Base-by-base conservation (phyloP, 2,888 invertebrate species). In the Andrena bicolor region DNA sequence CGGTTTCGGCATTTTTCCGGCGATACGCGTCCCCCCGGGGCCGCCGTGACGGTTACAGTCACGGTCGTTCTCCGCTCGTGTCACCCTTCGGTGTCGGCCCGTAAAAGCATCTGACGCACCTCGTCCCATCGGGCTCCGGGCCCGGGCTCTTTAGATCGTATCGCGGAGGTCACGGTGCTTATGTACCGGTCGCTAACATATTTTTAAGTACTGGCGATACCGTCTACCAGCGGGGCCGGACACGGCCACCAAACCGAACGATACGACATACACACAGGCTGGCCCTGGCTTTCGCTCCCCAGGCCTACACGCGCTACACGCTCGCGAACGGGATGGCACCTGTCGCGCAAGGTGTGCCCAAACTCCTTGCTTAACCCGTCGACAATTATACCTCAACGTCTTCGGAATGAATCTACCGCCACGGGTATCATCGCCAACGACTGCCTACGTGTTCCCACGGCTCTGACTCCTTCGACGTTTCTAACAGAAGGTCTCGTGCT, bases 111-210 rank as follows among this genome's bases (percentile, higher is more conserved):
- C 92, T 92, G 93, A 93, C 92, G 91, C 88, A 86, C 86, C 86
- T 85, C 81, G 86, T 72, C 76, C 78, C 84, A 82, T 76, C 77
- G 74, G 82, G 65, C 85, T 51, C 60, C n/a, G n/a, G 41, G 82
- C 82, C 76, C 85, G 71, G 69, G 61, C 82, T 83, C 87, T 92
- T 90, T 88, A 93, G 93, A 94, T 94, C 89, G 79, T 93, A 94
- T 94, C 93, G 88, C 90, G 89, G 91, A 93, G 93, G 93, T 94
- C 93, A 93, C 92, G 93, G 93, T 93, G 91, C 92, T 93, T 93
- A 93, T 92, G 90, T 89, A 89, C 90, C 90, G 90, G 87, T 89
- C 90, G 91, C 92, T 90, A 93, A 92, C 92, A 92, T 92, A 93
- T 92, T 93, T 93, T 93, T 93, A 93, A 93, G 91, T 90, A 92